A percentile compares a stretch with the other conserved stretches of the same genome.
Evolutionary conservation across 2,113 vertebrate genomes (phyloP).

Genomic region (Piprites chloris): DNA sequence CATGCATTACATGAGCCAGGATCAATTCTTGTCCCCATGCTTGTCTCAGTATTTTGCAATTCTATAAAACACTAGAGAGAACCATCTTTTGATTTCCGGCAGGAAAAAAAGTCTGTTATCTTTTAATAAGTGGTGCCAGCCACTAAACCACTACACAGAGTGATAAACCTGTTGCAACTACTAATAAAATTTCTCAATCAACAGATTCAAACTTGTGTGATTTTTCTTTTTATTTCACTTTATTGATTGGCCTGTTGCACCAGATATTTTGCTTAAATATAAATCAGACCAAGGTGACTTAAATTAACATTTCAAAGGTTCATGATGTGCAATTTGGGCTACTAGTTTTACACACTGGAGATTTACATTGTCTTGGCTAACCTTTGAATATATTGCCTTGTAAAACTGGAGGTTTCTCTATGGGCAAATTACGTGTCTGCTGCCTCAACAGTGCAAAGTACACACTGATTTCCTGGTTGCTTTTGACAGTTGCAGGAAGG

Average conservation of each 20-base stretch:
- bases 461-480: background rate
- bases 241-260: background rate
- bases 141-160: background rate
- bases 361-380: background rate
- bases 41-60: background rate
- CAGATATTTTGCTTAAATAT: background rate
- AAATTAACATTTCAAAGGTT: background rate
- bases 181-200: background rate
- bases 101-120: background rate
- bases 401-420: background rate
- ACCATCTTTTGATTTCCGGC: background rate
- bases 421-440: background rate
- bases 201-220: background rate
- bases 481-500: background rate
- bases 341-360: background rate
- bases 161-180: background rate
- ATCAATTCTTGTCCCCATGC: background rate
- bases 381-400: background rate
- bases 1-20: background rate
- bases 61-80: background rate
- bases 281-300: background rate
- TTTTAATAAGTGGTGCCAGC: background rate
- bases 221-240: conserved; percentile 6
- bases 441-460: background rate
- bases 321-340: background rate